A percentile compares a stretch with the other conserved stretches of the same genome.
These are phyloP conservation scores for Stichodactyla mertensii DNA, from an alignment of 64 coral and sea anemone genomes.

Conservation along the genomic window DNA sequence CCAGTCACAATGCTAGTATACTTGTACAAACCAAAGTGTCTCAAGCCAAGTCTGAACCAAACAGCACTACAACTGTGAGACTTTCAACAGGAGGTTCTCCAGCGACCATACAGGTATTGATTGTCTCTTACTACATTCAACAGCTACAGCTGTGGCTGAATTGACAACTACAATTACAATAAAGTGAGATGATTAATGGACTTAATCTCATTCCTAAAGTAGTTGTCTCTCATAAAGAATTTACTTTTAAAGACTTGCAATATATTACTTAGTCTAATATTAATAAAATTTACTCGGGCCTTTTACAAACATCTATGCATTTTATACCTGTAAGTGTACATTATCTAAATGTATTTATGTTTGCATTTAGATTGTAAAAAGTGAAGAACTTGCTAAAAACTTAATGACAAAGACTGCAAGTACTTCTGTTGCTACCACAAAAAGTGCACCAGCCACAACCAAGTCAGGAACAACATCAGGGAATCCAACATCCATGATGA, in stretches of 20 bases:
- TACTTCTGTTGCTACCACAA: background rate
- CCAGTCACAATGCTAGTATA: background rate
- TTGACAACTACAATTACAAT: too few species aligned
- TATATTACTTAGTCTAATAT: too few species aligned
- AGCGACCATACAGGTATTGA: background rate
- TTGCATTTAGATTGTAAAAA: background rate
- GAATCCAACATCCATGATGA: constrained; percentile 77
- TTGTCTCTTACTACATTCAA: background rate
- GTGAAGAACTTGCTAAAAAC: background rate
- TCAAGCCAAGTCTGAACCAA: constrained; percentile 33
- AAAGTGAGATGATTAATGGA: too few species aligned
- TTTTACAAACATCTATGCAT: too few species aligned
- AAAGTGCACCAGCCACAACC: background rate
- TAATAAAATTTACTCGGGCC: too few species aligned
- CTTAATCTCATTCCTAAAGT: too few species aligned
- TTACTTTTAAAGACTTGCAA: too few species aligned
- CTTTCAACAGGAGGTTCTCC: background rate
- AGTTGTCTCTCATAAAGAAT: too few species aligned
- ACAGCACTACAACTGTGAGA: constrained; percentile 1
- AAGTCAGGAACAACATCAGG: constrained; percentile 13
- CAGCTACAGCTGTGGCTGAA: too few species aligned
- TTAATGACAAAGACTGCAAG: background rate
- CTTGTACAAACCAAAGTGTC: background rate
- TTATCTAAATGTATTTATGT: background rate
- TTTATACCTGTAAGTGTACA: too few species aligned